These are phyloP conservation scores for Labia minor DNA, from an alignment of 2,888 invertebrate species.

Conservation along the genomic window DNA sequence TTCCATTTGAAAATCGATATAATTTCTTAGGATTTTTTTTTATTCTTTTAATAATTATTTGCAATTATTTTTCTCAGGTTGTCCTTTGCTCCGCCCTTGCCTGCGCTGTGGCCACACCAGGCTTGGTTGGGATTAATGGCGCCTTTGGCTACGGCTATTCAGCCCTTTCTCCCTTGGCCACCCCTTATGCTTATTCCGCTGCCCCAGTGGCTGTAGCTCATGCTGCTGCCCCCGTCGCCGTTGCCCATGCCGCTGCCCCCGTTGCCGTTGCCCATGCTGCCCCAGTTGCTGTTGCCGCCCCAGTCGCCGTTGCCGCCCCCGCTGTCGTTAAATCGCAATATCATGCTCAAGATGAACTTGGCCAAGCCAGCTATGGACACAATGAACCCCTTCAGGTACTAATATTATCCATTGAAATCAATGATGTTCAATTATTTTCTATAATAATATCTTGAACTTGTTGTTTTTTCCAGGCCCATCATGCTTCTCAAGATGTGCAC, in stretches of 20 bases:
- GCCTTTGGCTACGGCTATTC: conserved; percentile 26
- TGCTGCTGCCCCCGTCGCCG: conserved; percentile 16
- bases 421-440: too few relatives aligned
- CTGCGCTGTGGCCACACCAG: conserved; percentile 31
- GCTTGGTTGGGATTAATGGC: conserved; percentile 22
- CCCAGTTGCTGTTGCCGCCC: conserved; percentile 15
- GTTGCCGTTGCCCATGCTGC: conserved; percentile 16
- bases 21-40: too few relatives aligned
- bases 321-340: conserved; percentile 25
- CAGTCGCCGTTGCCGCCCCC: conserved; percentile 22
- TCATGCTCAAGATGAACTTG: conserved; percentile 30
- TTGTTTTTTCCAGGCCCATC: conserved; percentile 26
- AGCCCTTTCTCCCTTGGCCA: conserved; percentile 14
- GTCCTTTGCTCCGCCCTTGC: conserved; percentile 44
- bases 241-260: conserved; percentile 15
- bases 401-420: too few relatives aligned
- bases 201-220: conserved; percentile 5
- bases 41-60: too few relatives aligned
- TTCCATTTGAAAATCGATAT: too few relatives aligned
- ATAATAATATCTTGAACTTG: too few relatives aligned
- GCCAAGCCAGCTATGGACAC: conserved; percentile 30
- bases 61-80: conserved; percentile 40
- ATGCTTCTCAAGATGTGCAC: conserved; percentile 28
- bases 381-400: conserved; percentile 27
- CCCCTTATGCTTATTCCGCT: not conserved